Evolutionary conservation across 2,888 invertebrate genomes (phyloP).

Genomic region (Nephrotoma guestfalica): DNA sequence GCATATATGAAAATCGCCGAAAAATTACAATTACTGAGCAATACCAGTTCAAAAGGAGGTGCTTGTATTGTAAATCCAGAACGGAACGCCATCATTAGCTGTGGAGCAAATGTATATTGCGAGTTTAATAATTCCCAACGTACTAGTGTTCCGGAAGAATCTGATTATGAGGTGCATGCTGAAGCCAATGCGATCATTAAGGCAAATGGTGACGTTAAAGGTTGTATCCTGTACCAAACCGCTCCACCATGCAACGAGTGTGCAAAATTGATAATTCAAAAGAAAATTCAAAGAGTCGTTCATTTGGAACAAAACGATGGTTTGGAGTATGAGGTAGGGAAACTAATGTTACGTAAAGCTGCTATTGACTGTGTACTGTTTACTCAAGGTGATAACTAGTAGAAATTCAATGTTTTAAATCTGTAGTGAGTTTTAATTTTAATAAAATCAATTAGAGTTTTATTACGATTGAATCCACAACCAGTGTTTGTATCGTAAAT

Average conservation of each 20-base stretch:
- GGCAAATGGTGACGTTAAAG: conserved; percentile 58
- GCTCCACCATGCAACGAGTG: conserved; percentile 97
- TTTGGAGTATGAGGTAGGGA: conserved; percentile 32
- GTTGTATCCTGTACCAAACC: conserved; percentile 74
- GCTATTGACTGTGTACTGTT: neutral
- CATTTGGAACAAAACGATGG: conserved; percentile 74
- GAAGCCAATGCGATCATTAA: conserved; percentile 96
- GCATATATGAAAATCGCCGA: no score
- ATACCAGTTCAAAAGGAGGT: conserved; percentile 50
- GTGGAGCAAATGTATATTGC: conserved; percentile 95
- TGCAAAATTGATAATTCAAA: conserved; percentile 91
- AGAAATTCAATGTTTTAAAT: no score
- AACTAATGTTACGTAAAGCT: neutral
- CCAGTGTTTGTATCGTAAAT: no score
- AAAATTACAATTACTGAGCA: no score
- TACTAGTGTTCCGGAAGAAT: conserved; percentile 46
- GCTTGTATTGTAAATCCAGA: conserved; percentile 81
- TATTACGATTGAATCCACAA: no score
- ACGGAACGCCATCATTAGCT: conserved; percentile 69
- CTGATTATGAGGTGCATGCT: conserved; percentile 90
- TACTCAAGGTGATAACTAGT: no score
- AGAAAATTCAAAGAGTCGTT: conserved; percentile 64
- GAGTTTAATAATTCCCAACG: no score
- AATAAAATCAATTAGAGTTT: no score
- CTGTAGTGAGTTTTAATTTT: no score